Evolutionary conservation across 2,888 invertebrate genomes (phyloP).

Genomic region (Plebejus anna): DNA sequence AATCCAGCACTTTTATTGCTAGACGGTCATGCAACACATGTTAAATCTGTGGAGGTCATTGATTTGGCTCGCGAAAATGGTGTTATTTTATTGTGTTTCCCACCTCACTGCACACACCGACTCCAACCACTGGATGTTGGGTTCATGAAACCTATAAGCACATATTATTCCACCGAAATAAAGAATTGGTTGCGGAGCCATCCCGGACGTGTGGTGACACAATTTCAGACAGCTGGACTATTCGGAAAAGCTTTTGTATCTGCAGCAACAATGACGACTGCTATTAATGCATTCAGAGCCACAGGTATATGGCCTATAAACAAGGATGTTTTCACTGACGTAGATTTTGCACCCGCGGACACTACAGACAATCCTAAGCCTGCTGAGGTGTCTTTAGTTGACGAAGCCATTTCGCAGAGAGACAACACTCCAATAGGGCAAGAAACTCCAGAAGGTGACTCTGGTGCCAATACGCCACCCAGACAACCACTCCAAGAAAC

Average conservation of each 20-base stretch:
- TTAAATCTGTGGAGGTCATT: conserved; percentile 37
- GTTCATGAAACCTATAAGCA: conserved; percentile 40
- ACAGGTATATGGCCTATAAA: conserved; percentile 34
- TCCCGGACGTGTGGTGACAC: conserved; percentile 39
- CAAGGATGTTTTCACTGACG: too few relatives aligned
- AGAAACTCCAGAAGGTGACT: too few relatives aligned
- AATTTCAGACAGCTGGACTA: conserved; percentile 41
- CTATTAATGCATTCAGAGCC: conserved; percentile 30
- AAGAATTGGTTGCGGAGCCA: conserved; percentile 40
- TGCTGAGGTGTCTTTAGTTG: too few relatives aligned
- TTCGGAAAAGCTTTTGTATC: conserved; percentile 41
- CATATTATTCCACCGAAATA: conserved; percentile 38
- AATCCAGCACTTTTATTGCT: conserved; percentile 33
- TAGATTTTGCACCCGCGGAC: too few relatives aligned
- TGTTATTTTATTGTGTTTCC: conserved; percentile 39
- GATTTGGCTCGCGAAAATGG: conserved; percentile 37
- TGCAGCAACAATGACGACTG: conserved; percentile 42
- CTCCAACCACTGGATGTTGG: conserved; percentile 36
- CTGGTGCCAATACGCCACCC: too few relatives aligned
- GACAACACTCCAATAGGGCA: too few relatives aligned
- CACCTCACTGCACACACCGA: conserved; percentile 39
- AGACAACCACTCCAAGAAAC: too few relatives aligned
- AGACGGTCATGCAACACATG: conserved; percentile 39
- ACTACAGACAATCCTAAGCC: too few relatives aligned
- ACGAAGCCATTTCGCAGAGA: too few relatives aligned